A percentile compares a stretch with the other conserved stretches of the same genome.
Evolutionary conservation across 2,888 invertebrate genomes (phyloP).

Genomic region (Mayetiola destructor): DNA sequence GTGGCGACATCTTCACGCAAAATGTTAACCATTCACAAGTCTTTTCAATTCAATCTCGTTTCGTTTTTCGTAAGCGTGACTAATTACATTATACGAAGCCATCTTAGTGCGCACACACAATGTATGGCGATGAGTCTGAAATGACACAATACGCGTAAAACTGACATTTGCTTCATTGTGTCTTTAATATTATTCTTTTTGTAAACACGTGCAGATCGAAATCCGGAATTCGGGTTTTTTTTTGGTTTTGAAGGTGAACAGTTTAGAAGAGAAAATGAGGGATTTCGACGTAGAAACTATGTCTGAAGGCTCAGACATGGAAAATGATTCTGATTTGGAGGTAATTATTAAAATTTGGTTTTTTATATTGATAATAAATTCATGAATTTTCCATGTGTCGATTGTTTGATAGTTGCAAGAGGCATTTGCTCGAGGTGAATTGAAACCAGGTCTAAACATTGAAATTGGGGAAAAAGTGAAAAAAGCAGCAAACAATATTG

Average conservation of each 20-base stretch:
- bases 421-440: constrained; percentile 68
- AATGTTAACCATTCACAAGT: background rate
- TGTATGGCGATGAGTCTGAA: too few species aligned
- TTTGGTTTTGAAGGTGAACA: background rate
- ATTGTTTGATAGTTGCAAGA: constrained; percentile 59
- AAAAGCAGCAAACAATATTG: constrained; percentile 55
- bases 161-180: constrained; percentile 5
- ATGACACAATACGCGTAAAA: background rate
- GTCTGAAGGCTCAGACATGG: constrained; percentile 26
- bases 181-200: background rate
- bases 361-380: constrained; percentile 8
- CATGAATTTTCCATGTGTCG: background rate
- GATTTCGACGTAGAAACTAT: constrained; percentile 21
- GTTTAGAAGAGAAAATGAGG: background rate
- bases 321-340: constrained; percentile 31
- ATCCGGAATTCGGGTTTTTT: background rate
- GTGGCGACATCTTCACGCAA: background rate
- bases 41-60: background rate
- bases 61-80: too few species aligned
- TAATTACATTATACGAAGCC: constrained; percentile 6
- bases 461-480: constrained; percentile 41
- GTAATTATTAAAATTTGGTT: constrained; percentile 22
- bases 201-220: background rate
- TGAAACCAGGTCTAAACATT: constrained; percentile 76
- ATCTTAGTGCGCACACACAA: background rate